These are phyloP conservation scores for Campylomormyrus tamandua DNA, from an alignment of 2,113 vertebrate genomes.

Conservation along the genomic window DNA sequence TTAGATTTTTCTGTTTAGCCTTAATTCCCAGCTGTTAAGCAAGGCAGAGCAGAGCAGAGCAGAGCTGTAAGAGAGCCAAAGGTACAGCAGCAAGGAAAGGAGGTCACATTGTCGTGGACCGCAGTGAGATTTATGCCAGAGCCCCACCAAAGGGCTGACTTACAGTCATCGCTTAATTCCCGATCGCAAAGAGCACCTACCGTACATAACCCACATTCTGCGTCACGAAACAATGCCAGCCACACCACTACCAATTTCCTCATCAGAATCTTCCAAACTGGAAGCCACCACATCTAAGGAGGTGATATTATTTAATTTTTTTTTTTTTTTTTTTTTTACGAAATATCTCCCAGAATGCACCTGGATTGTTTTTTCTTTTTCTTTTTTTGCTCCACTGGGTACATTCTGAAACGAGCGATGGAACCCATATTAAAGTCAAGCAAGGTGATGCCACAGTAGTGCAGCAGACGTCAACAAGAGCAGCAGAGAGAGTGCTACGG, in stretches of 20 bases:
- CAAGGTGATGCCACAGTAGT: background rate
- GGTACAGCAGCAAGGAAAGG: background rate
- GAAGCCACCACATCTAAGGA: background rate
- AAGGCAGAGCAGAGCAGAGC: conserved; percentile 38
- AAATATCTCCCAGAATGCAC: background rate
- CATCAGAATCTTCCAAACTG: background rate
- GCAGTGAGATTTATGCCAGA: background rate
- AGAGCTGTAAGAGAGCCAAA: conserved; percentile 19
- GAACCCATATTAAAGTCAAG: background rate
- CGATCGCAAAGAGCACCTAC: background rate
- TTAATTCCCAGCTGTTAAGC: conserved; percentile 50
- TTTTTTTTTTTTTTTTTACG: background rate
- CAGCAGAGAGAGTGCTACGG: background rate
- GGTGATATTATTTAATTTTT: background rate
- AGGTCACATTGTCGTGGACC: background rate
- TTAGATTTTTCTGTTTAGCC: conserved; percentile 44
- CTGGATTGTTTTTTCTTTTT: background rate
- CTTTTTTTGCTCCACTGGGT: background rate
- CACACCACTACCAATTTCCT: background rate
- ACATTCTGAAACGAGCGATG: background rate
- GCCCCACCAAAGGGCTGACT: background rate
- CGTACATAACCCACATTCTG: background rate
- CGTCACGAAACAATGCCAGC: background rate
- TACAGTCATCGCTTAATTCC: background rate
- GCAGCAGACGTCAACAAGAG: background rate